Percentiles rank a stretch among this genome's conserved stretches.
phyloP scores from a whole-genome alignment of 2,113 vertebrate species.

The Chinchilla lanigera region DNA sequence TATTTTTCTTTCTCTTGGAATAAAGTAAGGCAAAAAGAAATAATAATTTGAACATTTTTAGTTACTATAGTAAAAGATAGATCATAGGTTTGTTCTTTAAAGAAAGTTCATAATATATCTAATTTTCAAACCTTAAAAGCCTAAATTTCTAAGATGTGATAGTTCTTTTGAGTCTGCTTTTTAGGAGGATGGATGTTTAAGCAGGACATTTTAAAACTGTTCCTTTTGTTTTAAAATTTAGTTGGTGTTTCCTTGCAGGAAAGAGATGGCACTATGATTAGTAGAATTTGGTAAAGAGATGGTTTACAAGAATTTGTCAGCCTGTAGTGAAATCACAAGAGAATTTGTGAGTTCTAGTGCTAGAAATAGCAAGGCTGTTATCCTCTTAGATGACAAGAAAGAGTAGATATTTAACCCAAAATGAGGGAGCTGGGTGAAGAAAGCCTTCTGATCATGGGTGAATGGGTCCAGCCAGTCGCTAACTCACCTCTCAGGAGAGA shows the following conservation, averaged over 20 bases:
- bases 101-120: conserved; percentile 34
- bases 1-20: conserved; percentile 52
- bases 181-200: conserved; percentile 34
- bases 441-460: background rate
- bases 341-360: background rate
- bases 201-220: conserved; percentile 24
- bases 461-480: background rate
- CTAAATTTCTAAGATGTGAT: background rate
- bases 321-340: conserved; percentile 1
- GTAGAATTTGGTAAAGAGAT: conserved; percentile 43
- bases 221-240: conserved; percentile 46
- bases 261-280: conserved; percentile 43
- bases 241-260: conserved; percentile 35
- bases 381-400: background rate
- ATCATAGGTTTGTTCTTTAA: conserved; percentile 36
- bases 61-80: conserved; percentile 33
- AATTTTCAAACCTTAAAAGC: conserved; percentile 49
- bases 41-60: conserved; percentile 49
- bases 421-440: background rate
- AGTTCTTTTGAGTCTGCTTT: conserved; percentile 42
- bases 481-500: background rate
- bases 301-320: conserved; percentile 38
- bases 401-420: background rate
- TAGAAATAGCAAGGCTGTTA: conserved; percentile 12
- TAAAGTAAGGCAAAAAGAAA: conserved; percentile 48